Percentiles rank a stretch among this genome's conserved stretches.
These are phyloP conservation scores for Scolopax bukidnonensis DNA, from an alignment of 2,797 vertebrate species.

Conservation along the genomic window DNA sequence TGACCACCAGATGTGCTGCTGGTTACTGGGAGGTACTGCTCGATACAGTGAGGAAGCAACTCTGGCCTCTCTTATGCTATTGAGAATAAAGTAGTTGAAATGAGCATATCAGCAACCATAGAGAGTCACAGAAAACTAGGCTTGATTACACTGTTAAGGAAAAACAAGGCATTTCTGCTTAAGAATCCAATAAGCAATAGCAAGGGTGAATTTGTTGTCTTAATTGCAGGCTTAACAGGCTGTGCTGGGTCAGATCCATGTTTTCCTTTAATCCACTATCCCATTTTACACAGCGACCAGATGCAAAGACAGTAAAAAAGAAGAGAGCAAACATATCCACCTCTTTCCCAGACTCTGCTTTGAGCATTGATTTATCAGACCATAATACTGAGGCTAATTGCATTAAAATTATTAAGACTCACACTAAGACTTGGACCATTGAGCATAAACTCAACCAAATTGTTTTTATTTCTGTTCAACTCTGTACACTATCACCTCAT, in stretches of 20 bases:
- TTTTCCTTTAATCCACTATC: neutral
- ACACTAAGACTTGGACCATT: neutral
- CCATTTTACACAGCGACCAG: neutral
- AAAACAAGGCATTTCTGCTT: neutral
- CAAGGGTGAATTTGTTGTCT: neutral
- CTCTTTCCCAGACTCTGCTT: neutral
- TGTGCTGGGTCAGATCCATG: neutral
- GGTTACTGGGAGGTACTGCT: neutral
- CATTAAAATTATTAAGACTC: slow-evolving; percentile 35
- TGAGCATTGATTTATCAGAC: neutral
- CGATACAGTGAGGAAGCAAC: neutral
- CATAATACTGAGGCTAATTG: slow-evolving; percentile 6
- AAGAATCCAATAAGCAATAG: neutral
- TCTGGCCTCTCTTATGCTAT: neutral
- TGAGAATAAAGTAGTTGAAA: neutral
- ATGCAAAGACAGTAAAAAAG: neutral
- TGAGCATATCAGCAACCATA: neutral
- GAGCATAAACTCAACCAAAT: slow-evolving; percentile 30
- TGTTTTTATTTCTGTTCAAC: neutral
- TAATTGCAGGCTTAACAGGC: neutral
- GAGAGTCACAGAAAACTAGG: neutral
- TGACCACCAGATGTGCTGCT: neutral
- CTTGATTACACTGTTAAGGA: neutral
- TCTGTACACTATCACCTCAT: neutral
- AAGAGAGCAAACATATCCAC: neutral